Evolutionary conservation across 2,888 invertebrate species (phyloP).

Genomic region (Melikaiella ostensackeni): DNA sequence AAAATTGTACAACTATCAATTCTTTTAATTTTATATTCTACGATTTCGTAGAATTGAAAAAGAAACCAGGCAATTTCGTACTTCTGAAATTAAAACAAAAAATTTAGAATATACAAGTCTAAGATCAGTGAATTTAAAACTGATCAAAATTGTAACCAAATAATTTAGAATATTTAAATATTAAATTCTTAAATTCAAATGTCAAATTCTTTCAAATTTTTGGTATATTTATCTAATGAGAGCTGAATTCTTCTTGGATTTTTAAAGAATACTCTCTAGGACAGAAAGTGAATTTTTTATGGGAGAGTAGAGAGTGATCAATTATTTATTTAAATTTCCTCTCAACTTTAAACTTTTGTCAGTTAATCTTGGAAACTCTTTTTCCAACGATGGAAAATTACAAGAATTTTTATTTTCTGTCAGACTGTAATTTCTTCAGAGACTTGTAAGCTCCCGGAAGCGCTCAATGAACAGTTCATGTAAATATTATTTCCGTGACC

Average conservation of each 20-base stretch:
- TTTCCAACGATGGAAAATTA: neutral
- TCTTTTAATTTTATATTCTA: too few species aligned
- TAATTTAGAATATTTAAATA: too few species aligned
- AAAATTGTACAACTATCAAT: too few species aligned
- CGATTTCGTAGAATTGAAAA: too few species aligned
- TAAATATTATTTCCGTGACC: constrained; percentile 29
- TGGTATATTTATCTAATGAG: neutral
- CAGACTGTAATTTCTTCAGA: neutral
- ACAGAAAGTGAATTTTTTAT: neutral
- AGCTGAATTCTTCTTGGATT: neutral
- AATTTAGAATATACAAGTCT: too few species aligned
- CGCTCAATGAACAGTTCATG: neutral
- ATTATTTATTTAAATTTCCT: neutral
- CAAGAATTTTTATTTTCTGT: neutral
- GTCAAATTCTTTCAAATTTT: too few species aligned
- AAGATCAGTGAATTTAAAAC: too few species aligned
- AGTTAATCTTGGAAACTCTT: neutral
- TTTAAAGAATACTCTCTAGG: neutral
- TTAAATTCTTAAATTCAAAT: too few species aligned
- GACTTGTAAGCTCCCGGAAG: neutral
- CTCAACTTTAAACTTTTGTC: neutral
- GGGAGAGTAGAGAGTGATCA: neutral
- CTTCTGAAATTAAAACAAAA: too few species aligned
- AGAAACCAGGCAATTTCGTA: too few species aligned
- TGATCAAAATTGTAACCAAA: too few species aligned